These are phyloP conservation scores for Drosophila arizonae DNA, from an alignment of 1,140 invertebrate genomes.

Conservation along the genomic window DNA sequence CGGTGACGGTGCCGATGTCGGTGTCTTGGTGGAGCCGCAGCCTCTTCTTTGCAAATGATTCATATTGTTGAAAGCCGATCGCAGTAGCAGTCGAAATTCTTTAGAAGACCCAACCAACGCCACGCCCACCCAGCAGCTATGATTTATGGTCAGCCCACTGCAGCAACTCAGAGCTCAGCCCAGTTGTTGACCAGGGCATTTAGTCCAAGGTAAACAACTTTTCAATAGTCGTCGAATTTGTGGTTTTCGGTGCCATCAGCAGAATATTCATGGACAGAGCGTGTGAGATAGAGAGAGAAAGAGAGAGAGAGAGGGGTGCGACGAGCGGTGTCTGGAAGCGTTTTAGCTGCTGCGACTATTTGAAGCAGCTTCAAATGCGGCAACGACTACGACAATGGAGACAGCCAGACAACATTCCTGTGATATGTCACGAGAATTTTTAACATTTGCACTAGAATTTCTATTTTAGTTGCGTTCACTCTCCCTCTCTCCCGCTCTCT, in stretches of 20 bases:
- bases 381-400: conserved; percentile 38
- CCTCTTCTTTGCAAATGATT: conserved; percentile 51
- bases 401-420: conserved; percentile 59
- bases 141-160: conserved; percentile 59
- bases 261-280: conserved; percentile 9
- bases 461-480: conserved; percentile 49
- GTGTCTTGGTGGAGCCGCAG: conserved; percentile 10
- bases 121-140: conserved; percentile 46
- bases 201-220: conserved; percentile 67
- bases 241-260: conserved; percentile 49
- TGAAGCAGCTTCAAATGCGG: conserved; percentile 15
- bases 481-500: background rate
- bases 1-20: background rate
- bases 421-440: conserved; percentile 72
- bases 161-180: background rate
- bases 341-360: conserved; percentile 44
- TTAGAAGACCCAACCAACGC: conserved; percentile 63
- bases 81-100: conserved; percentile 60
- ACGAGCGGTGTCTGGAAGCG: conserved; percentile 49
- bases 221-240: conserved; percentile 25
- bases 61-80: conserved; percentile 66
- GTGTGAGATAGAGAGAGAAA: no score
- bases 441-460: conserved; percentile 73
- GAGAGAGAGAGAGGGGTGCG: background rate
- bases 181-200: conserved; percentile 46